Base-by-base conservation (phyloP, 2,888 invertebrate genomes). In the Ochropleura leucogaster region DNA sequence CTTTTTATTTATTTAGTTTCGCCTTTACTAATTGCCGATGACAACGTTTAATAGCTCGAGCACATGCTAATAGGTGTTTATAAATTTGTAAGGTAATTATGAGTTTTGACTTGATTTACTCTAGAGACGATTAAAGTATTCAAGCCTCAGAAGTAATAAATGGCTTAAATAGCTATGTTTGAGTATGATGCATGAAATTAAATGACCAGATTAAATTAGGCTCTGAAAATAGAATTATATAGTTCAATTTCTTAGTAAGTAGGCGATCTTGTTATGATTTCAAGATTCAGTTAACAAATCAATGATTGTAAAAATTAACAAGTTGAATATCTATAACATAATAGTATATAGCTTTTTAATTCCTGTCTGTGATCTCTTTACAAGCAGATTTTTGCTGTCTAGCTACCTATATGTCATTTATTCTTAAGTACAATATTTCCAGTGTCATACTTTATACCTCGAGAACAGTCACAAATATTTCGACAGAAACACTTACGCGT, bases 1-100 rank as follows among this genome's bases (percentile, higher is more conserved):
- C 83, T 85, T 85, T 87, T 88, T 88, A 94, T 95, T 95, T 95
- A 94, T 94, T 95, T 93, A 93, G 93, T 91, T 91, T 93, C 93
- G 93, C 92, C 91, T 91, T 92, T 90, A 93, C 96, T 96, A 96
- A 96, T 96, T 95, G 95, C 92, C 93, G 95, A 93, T 94, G 96
- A 95, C 95, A 92, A 93, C 93, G 91, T 95, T 94, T 96, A 95
- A 96, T 94, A 94, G 95, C 90, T 90, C 90, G 88, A 92, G 90
- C 96, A 96, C 92, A 95, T 96, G 96, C 94, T 94, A 93, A 93
- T 93, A 85, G 93, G 85, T 89, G 86, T 87, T 89, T 86, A 89
- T 87, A 85, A 85, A 79, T 84, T 84, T 86, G 84, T 88, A 89
- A 75, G 75, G 82, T 70, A 64, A 49, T 67, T 71, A 76, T 65